Conservation (phyloP, 2,113 vertebrate genomes). For the Platysteira castanea region DNA sequence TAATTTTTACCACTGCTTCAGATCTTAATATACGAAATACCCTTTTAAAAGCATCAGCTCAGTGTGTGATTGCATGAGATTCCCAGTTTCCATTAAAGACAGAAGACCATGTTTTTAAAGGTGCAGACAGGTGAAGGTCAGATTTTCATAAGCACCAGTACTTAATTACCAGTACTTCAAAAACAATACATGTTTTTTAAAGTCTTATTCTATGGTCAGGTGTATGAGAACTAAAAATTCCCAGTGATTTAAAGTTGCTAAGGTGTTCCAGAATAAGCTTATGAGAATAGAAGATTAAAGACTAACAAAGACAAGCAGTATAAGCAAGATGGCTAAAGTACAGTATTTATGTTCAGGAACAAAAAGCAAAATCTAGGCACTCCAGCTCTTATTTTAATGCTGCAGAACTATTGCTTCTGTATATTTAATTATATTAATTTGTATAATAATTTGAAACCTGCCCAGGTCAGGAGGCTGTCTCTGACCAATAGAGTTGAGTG, state of each 20-base stretch:
- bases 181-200: neutral
- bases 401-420: neutral
- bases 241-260: neutral
- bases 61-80: neutral
- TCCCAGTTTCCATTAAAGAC: neutral
- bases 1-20: neutral
- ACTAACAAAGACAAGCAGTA: neutral
- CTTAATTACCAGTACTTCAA: neutral
- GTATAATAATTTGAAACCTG: neutral
- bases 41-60: neutral
- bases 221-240: neutral
- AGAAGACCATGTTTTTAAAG: neutral
- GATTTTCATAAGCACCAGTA: neutral
- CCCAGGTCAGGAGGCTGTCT: neutral
- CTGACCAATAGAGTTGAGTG: neutral
- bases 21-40: neutral
- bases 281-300: neutral
- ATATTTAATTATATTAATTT: neutral
- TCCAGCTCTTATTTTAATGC: neutral
- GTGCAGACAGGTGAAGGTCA: neutral
- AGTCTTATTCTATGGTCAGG: neutral
- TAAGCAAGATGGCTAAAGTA: neutral
- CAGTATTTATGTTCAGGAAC: neutral
- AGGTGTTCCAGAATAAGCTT: neutral
- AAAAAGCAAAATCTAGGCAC: neutral